Percentiles rank a stretch among this genome's conserved stretches.
These are phyloP conservation scores for Xanthia icteritia DNA, from an alignment of 2,888 invertebrate genomes.

Conservation along the genomic window DNA sequence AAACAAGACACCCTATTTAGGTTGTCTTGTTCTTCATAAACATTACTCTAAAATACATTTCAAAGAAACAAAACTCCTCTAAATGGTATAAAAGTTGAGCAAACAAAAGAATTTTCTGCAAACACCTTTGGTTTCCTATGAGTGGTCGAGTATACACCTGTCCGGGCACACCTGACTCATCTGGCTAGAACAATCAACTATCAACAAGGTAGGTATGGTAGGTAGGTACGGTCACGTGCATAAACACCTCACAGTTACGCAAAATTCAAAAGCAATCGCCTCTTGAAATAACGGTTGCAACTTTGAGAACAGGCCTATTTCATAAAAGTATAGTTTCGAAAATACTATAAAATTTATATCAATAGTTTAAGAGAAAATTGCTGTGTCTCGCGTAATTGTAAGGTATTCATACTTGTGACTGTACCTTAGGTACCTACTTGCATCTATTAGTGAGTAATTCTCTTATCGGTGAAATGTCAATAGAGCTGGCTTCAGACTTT, in stretches of 20 bases:
- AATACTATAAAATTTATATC: background rate
- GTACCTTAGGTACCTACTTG: slow-evolving; percentile 20
- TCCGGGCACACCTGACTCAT: slow-evolving; percentile 52
- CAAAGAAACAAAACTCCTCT: slow-evolving; percentile 12
- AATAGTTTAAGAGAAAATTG: background rate
- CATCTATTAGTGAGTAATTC: slow-evolving; percentile 49
- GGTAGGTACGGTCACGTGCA: background rate
- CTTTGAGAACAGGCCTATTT: background rate
- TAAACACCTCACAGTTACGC: background rate
- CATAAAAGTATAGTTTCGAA: background rate
- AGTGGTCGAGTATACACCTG: slow-evolving; percentile 43
- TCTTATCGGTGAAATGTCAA: slow-evolving; percentile 56
- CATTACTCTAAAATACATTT: background rate
- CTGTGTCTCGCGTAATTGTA: background rate
- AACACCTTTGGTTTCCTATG: slow-evolving; percentile 35
- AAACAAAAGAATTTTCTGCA: slow-evolving; percentile 41
- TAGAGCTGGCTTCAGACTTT: slow-evolving; percentile 24
- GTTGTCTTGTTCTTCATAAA: too few species aligned
- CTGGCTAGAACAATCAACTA: slow-evolving; percentile 54
- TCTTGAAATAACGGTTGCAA: background rate
- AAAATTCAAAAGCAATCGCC: background rate
- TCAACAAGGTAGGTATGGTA: slow-evolving; percentile 46
- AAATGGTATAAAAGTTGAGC: slow-evolving; percentile 12
- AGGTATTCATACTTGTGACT: background rate
- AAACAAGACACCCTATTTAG: background rate